Conservation (phyloP, 2,113 vertebrate species). For the Chauna torquata region DNA sequence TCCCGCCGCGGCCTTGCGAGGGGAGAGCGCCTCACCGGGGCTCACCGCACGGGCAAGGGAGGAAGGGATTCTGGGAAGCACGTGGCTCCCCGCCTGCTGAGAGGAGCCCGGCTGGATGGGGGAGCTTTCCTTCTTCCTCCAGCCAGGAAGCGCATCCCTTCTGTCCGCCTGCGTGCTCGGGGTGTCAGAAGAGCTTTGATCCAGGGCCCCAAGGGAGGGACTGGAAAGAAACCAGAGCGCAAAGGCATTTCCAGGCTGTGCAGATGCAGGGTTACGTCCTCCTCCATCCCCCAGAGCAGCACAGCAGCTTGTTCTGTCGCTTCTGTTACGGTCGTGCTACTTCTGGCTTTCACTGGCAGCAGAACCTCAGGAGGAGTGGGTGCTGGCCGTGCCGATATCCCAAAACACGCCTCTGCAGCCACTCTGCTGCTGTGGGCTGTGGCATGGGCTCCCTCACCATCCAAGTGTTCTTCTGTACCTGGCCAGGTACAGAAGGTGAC, state of each 20-base stretch:
- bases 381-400: neutral
- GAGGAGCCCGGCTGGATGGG: neutral
- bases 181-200: conserved; percentile 44
- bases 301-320: neutral
- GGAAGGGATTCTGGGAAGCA: neutral
- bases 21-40: neutral
- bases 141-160: neutral
- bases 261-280: neutral
- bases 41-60: neutral
- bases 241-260: conserved; percentile 33
- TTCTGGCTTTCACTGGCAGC: neutral
- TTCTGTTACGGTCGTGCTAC: neutral
- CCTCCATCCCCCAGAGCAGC: neutral
- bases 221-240: neutral
- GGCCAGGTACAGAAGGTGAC: neutral
- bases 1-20: neutral
- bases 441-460: neutral
- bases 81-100: neutral
- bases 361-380: neutral
- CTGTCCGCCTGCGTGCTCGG: accelerated
- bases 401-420: neutral
- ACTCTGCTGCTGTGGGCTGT: neutral
- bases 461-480: neutral
- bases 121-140: neutral
- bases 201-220: neutral